Evolutionary conservation across 2,113 vertebrate genomes (phyloP).

Genomic region (Etia nguti): DNA sequence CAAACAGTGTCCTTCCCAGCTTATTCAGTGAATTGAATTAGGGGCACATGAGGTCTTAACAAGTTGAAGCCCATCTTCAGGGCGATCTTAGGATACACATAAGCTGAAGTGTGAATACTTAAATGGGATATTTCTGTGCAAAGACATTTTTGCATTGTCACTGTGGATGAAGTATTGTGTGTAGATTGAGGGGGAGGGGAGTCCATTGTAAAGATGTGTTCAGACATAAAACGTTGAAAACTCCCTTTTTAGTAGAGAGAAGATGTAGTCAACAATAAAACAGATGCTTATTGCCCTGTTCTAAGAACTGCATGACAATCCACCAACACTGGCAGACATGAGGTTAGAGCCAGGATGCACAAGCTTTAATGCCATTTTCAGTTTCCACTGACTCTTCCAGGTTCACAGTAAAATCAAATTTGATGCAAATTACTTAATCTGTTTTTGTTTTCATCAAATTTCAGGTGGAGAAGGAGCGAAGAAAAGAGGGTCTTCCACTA

Average conservation of each 20-base stretch:
- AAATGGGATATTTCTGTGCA: neutral
- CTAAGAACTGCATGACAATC: neutral
- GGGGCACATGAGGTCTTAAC: neutral
- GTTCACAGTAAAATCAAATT: neutral
- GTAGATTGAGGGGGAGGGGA: neutral
- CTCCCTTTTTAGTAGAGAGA: neutral
- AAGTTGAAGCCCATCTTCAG: neutral
- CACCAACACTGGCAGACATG: neutral
- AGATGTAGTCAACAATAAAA: neutral
- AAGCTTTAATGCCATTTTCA: neutral
- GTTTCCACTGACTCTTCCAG: neutral
- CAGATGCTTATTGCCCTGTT: neutral
- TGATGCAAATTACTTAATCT: neutral
- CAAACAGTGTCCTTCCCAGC: neutral
- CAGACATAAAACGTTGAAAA: neutral
- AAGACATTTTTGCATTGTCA: neutral
- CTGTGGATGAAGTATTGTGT: neutral
- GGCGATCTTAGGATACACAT: neutral
- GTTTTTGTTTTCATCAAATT: neutral
- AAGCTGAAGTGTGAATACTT: neutral
- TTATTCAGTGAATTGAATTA: neutral
- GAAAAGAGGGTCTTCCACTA: slow-evolving; percentile 79
- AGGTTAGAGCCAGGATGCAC: neutral
- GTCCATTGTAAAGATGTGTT: neutral
- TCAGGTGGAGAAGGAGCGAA: slow-evolving; percentile 86